These are phyloP conservation scores for Achatina immaculata DNA, from an alignment of 1,140 invertebrate species.

Conservation along the genomic window DNA sequence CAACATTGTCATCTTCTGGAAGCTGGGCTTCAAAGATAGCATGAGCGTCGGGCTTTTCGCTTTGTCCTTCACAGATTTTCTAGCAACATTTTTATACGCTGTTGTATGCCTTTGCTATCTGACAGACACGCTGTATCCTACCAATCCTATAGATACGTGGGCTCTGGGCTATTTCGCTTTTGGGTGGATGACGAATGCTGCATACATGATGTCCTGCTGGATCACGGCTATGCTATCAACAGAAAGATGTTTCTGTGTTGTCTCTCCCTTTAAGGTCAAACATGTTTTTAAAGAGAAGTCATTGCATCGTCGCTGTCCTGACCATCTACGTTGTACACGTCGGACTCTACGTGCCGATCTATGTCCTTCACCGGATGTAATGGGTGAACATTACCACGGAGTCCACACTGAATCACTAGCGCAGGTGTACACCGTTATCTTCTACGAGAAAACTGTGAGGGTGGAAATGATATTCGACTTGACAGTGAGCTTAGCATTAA, in stretches of 20 bases:
- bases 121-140: neutral
- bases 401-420: neutral
- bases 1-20: slow-evolving; percentile 8
- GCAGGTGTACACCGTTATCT: neutral
- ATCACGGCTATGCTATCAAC: slow-evolving; percentile 7
- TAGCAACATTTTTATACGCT: neutral
- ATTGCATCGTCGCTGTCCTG: neutral
- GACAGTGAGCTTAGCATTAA: neutral
- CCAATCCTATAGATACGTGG: neutral
- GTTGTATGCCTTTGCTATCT: neutral
- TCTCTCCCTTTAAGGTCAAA: neutral
- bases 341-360: neutral
- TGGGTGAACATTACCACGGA: neutral
- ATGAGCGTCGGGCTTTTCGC: slow-evolving; percentile 15
- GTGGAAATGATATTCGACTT: slow-evolving; percentile 1
- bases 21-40: neutral
- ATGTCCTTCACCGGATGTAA: neutral
- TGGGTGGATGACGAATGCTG: neutral
- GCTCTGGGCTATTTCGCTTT: slow-evolving; percentile 6
- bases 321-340: slow-evolving; percentile 2
- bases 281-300: neutral
- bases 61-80: neutral
- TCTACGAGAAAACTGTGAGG: neutral
- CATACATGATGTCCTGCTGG: slow-evolving; percentile 7
- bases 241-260: slow-evolving; percentile 18